These are phyloP conservation scores for Sarcophaga rosellei DNA, from an alignment of 2,888 invertebrate species.

Conservation along the genomic window DNA sequence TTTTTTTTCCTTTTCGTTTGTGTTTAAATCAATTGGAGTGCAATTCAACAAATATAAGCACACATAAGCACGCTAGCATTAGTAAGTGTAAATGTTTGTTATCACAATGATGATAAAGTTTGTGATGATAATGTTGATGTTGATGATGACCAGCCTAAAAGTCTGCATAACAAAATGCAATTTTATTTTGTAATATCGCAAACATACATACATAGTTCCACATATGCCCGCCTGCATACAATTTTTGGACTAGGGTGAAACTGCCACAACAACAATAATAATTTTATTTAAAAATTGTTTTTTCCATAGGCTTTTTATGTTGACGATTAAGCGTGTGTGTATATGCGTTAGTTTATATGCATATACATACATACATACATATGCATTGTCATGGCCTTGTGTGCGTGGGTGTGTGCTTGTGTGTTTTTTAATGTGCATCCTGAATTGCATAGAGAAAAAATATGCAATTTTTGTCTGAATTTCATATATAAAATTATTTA, in stretches of 20 bases:
- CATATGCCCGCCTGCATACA: not conserved
- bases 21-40: not conserved
- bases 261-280: conserved; percentile 39
- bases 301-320: conserved; percentile 43
- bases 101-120: too few species aligned
- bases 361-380: not conserved
- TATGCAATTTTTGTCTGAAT: conserved; percentile 67
- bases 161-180: conserved; percentile 67
- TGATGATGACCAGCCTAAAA: conserved; percentile 65
- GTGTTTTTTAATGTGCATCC: conserved; percentile 37
- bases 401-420: not conserved
- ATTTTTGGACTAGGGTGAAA: conserved; percentile 59
- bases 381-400: too few species aligned
- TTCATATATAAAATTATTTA: conserved; percentile 51
- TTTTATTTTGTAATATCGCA: conserved; percentile 63
- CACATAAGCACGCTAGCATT: not conserved
- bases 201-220: conserved; percentile 15
- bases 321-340: not conserved
- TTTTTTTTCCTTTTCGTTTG: not conserved
- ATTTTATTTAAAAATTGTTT: conserved; percentile 59
- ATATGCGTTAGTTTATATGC: not conserved
- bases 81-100: not conserved
- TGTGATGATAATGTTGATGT: conserved; percentile 4
- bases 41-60: not conserved
- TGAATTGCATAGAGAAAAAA: conserved; percentile 60